phyloP scores from a whole-genome alignment of 1,140 invertebrate species.

The Lepidotrigona ventralis region DNA sequence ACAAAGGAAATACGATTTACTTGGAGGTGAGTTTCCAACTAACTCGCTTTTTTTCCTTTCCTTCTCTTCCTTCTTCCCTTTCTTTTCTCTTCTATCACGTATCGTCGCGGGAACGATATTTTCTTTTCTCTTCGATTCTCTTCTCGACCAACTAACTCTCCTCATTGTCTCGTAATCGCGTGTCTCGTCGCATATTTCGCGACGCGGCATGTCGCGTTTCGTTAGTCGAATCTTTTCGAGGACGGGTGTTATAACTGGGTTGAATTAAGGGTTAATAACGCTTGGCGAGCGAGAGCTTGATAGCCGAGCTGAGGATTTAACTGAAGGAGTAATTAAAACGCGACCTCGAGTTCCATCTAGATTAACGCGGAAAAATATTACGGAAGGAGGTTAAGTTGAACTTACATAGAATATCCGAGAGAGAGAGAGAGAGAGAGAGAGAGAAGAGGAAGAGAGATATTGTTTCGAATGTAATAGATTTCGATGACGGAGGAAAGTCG shows the following conservation, averaged over 20 bases:
- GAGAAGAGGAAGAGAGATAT: neutral
- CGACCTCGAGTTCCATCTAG: neutral
- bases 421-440: too few relatives aligned
- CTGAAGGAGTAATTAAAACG: slow-evolving; percentile 10
- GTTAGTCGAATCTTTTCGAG: neutral
- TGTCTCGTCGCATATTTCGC: neutral
- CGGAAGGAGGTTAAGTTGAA: neutral
- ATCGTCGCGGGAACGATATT: too few relatives aligned
- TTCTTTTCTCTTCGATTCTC: neutral
- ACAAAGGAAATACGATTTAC: slow-evolving; percentile 35
- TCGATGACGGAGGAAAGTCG: too few relatives aligned
- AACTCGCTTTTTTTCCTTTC: neutral
- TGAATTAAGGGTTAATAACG: neutral
- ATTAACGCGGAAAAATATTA: slow-evolving; percentile 2
- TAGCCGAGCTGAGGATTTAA: neutral
- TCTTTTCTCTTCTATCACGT: too few relatives aligned
- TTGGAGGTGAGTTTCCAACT: slow-evolving; percentile 40
- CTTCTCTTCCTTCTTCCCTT: neutral
- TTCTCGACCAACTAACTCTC: neutral
- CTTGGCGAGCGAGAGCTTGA: neutral
- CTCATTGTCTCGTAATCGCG: neutral
- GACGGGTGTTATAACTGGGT: neutral
- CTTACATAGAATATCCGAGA: neutral
- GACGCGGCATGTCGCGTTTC: neutral
- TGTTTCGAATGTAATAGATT: slow-evolving; percentile 4